phyloP scores from a whole-genome alignment of 2,888 invertebrate species.

The Lasioglossum leucozonium region DNA sequence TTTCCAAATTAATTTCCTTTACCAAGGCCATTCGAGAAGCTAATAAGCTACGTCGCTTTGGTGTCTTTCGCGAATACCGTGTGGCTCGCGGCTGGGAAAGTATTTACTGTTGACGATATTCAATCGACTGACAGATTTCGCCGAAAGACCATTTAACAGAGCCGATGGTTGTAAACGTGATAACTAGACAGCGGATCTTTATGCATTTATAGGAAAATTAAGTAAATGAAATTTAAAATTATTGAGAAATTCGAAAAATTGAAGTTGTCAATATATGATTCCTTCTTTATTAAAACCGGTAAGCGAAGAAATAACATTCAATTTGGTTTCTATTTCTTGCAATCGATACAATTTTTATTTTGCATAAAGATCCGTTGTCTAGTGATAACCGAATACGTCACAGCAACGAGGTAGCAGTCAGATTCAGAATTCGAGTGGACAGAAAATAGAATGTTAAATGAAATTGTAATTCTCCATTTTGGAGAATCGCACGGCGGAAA shows the following conservation, averaged over 20 bases:
- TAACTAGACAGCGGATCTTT: no score
- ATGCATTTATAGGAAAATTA: no score
- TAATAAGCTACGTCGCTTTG: not conserved
- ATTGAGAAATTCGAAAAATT: no score
- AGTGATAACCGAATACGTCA: not conserved
- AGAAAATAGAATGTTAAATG: not conserved
- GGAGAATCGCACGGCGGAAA: not conserved
- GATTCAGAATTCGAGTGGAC: not conserved
- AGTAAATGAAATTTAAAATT: no score
- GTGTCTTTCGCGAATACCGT: not conserved
- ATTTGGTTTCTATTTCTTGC: no score
- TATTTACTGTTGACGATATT: not conserved
- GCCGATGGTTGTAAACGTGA: not conserved
- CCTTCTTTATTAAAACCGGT: no score
- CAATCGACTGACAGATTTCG: no score
- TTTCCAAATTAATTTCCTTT: not conserved
- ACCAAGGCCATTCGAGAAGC: conserved; percentile 4
- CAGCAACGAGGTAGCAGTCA: not conserved
- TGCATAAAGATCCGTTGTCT: no score
- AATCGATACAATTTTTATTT: no score
- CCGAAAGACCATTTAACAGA: not conserved
- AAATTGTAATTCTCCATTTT: not conserved
- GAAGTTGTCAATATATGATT: no score
- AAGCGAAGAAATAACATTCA: no score
- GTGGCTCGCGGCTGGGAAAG: not conserved